Base-by-base conservation (phyloP, 2,113 vertebrate species). In the Platysteira castanea region DNA sequence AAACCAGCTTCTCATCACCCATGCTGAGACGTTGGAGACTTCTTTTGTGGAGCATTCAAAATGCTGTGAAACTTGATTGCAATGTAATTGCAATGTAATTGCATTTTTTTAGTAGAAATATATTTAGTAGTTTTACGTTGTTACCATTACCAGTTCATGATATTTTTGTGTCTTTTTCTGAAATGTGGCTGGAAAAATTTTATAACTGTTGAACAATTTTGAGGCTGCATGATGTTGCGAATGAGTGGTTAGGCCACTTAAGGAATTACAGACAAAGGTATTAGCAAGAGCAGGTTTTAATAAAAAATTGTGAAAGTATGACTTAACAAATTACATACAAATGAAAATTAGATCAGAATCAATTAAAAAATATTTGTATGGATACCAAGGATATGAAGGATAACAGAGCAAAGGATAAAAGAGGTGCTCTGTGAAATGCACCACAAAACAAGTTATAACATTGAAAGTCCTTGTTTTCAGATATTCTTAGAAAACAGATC, bases 381-480 rank as follows among this genome's bases (percentile, higher is more conserved):
- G 6, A 10, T 27, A 60, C 14, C 0, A 0, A 52, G 18, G 33
- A 59, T 37, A 44, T 27, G 33, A 60, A 68, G 27, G 9, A 68
- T 22, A 77, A 60, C 21, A 76, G 33, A 60, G 11, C 26, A 50
- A 67, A 76, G 17, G 37, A 52, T 44, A 37, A 59, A 67, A 60
- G 61, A 52, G 3, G 5, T 22, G 11, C 5, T 27, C 22, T 27
- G 11, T 52, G 31, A 77, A 68, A 77, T 33, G 33, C 7, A 59
- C 5, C 7, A 18, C 18, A 20, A 44, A 60, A 52, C 3, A 52
- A 52, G 14, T 27, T 31, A 8, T 15, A 60, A 44, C 21, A 60
- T 6, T 52, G 7, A 18, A 76, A 59, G 31, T 52, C 22, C 6
- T 44, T 44, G 21, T 60, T 86, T 76, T 59, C 18, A 37, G 9